A percentile compares a stretch with the other conserved stretches of the same genome.
These are phyloP conservation scores for Eulemur rubriventer DNA, from an alignment of 2,797 vertebrate species.

Conservation along the genomic window DNA sequence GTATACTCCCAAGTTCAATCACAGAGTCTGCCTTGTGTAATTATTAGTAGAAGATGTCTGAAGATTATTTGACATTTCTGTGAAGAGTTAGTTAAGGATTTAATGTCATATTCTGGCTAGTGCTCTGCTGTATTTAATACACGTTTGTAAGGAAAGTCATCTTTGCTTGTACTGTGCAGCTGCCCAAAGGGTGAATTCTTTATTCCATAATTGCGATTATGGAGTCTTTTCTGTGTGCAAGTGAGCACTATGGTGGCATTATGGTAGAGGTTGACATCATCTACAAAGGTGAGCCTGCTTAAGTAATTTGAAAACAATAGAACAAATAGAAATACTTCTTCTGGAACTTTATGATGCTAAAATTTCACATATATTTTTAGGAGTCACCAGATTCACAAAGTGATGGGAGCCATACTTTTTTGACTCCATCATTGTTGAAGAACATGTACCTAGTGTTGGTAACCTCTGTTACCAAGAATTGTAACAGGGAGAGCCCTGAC, in stretches of 20 bases:
- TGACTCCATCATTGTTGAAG: neutral
- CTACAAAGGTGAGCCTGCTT: neutral
- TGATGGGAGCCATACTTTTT: neutral
- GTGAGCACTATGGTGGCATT: neutral
- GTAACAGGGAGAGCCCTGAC: neutral
- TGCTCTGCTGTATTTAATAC: neutral
- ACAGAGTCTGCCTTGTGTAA: neutral
- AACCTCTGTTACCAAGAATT: neutral
- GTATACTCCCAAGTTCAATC: neutral
- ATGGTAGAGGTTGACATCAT: neutral
- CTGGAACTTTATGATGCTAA: neutral
- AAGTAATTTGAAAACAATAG: neutral
- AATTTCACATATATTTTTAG: conserved; percentile 5
- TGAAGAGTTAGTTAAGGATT: neutral
- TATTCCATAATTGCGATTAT: neutral
- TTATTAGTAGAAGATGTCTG: neutral
- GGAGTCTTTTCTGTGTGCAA: neutral
- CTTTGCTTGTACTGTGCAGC: neutral
- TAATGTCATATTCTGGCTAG: neutral
- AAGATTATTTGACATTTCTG: neutral
- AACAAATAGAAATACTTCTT: neutral
- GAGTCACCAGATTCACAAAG: neutral
- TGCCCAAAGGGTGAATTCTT: neutral
- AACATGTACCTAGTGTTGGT: neutral
- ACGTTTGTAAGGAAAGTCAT: neutral